Base-by-base conservation (phyloP, 23 tunicate species). In the Halocynthia aurantium region DNA sequence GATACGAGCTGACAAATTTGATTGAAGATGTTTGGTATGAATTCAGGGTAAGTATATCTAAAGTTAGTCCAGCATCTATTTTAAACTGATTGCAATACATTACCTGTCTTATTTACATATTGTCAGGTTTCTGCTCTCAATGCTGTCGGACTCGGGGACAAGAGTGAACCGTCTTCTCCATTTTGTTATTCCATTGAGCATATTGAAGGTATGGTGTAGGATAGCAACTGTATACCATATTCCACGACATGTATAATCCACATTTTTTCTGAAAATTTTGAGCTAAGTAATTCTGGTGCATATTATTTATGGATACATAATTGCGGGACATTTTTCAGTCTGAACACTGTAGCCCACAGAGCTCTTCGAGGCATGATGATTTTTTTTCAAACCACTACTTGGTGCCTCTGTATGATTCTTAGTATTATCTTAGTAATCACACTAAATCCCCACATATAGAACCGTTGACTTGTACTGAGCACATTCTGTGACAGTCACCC, bases 41-140 rank as follows among this genome's bases (percentile, higher is more conserved):
- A 75, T 82, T 82, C 55, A 50, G 86, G 81, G 86, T 82, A 63
- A 62, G 81, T 51, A 60, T 18, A 50, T 18, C 17, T 4, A 31
- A 12, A 20, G 12, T 20, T 2, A 68, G 5, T 72, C 13, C 61
- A 1, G 50, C 52, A 49, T 17, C 2, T 17, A 17, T 17, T 72
- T 72, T n/a, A 12, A 12, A 10, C 19, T 72, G 17, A 8, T 13
- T 13, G 20, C 10, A 49, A 5, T 15, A n/a, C 50, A 19, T 15
- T 55, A 7, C 44, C 10, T 12, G 60, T 7, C 8, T 10, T 69
- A 51, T 55, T 60, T 69, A 19, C 10, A 10, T 54, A 17, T 10
- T 58, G n/a, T 15, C 84, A 80, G 84, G 84, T 85, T 52, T 85
- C 18, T 55, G 90, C 90, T 8, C 55, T 44, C 17, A 85, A 85